These are phyloP conservation scores for Capricornis sumatraensis DNA, from an alignment of 2,113 vertebrate species.

Conservation along the genomic window DNA sequence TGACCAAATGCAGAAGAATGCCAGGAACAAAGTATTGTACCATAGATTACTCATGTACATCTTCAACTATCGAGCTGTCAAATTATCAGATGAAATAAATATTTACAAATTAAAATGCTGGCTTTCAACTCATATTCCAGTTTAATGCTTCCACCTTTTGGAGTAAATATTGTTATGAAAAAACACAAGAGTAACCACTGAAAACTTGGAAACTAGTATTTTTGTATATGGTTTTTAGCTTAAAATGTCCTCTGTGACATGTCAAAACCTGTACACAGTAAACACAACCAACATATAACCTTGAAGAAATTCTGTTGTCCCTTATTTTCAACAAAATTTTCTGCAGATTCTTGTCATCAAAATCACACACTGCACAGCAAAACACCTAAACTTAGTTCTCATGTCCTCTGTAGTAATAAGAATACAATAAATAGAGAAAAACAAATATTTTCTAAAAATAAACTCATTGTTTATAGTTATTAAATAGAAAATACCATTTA, in stretches of 20 bases:
- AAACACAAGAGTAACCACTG: not conserved
- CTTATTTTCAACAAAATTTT: not conserved
- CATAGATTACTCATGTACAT: not conserved
- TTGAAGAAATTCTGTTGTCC: not conserved
- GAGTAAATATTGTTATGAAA: not conserved
- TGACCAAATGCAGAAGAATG: not conserved
- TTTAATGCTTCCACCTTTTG: not conserved
- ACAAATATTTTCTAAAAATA: not conserved
- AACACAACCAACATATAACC: not conserved
- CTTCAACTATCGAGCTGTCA: not conserved
- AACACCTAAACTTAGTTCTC: not conserved
- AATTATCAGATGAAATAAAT: not conserved
- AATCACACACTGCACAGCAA: not conserved
- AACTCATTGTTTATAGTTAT: not conserved
- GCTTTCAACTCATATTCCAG: not conserved
- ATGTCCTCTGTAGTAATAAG: not conserved
- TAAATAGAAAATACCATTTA: not conserved
- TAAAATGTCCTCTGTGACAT: not conserved
- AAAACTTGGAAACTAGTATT: slow-evolving; percentile 18
- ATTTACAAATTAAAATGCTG: slow-evolving; percentile 5
- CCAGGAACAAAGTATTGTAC: not conserved
- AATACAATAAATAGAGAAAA: not conserved
- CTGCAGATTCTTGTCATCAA: not conserved
- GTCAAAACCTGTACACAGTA: not conserved
- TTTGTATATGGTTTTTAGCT: not conserved